These are phyloP conservation scores for Coelogynopora nodosa DNA, from an alignment of 2,888 invertebrate genomes.

Conservation along the genomic window DNA sequence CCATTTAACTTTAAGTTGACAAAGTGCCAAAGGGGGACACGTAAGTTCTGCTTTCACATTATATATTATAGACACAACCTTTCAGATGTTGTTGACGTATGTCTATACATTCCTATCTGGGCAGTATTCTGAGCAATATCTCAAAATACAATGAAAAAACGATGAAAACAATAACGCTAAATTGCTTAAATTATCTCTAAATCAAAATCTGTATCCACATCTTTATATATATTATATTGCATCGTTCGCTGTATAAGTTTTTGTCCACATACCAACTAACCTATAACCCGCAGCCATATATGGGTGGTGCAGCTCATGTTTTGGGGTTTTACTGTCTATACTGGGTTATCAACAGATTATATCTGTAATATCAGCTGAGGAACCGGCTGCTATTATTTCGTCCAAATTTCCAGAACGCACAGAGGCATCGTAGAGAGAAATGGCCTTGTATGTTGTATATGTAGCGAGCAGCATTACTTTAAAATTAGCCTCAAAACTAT, in stretches of 20 bases:
- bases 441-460: no score
- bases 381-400: not conserved
- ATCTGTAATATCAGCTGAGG: not conserved
- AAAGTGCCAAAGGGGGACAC: not conserved
- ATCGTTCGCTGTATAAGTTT: not conserved
- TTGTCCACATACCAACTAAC: no score
- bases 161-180: no score
- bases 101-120: no score
- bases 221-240: not conserved
- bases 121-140: no score
- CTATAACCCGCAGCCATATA: not conserved
- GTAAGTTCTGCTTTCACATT: not conserved
- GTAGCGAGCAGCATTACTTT: no score
- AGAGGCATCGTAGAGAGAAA: no score
- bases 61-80: no score
- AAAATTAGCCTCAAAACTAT: slow-evolving; percentile 8
- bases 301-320: not conserved
- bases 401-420: not conserved
- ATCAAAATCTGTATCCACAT: not conserved
- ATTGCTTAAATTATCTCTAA: no score
- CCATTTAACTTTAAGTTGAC: slow-evolving; percentile 2
- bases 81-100: no score
- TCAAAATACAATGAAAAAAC: no score
- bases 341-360: slow-evolving; percentile 9
- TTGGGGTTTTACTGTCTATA: not conserved